Base-by-base conservation (phyloP, 2,888 invertebrate species). In the Crossocerus cetratus region DNA sequence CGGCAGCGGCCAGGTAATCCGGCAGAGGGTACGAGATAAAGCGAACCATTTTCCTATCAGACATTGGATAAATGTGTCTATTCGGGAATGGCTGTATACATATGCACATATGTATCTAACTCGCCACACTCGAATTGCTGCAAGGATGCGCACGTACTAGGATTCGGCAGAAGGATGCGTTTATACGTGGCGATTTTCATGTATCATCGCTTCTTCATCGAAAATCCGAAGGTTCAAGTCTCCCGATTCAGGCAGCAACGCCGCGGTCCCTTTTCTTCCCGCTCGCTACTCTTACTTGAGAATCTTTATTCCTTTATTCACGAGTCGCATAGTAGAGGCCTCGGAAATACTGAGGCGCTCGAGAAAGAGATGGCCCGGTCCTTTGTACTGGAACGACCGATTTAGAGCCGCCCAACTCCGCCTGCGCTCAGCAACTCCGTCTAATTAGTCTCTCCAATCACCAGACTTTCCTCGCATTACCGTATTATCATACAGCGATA, bases 241-340 rank as follows among this genome's bases (percentile, higher is more conserved):
- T 43, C 49, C 61, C 57, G 64, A 75, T 77, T 75, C 77, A 61
- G 63, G 32, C 62, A 42, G 68, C 42, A 42, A 56, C 59, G 60
- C 72, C 54, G 16, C 3, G 49, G 63, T 60, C 69, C 62, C 70
- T 66, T 65, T 77, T 78, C 80, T 76, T 74, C 77, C 65, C 72
- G 54, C 57, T 65, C 63, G 72, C 65, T n/a, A n/a, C n/a, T 66
- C 68, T 61, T 65, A 72, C 72, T 70, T 74, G 78, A 76, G 81
- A 79, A 85, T 84, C 83, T 84, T 83, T 85, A 81, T 83, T 78
- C 80, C n/a, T n/a, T 81, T 83, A 83, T 83, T 85, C 79, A 83
- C 77, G 75, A 81, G 78, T 65, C 74, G 81, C 81, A 83, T n/a
- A n/a, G 82, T 83, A 83, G 80, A 70, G 71, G 53, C 56, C 53